Evolutionary conservation across 2,113 vertebrate genomes (phyloP), one percentile per base, ranked within the genome.

Genomic region (Naja naja): DNA sequence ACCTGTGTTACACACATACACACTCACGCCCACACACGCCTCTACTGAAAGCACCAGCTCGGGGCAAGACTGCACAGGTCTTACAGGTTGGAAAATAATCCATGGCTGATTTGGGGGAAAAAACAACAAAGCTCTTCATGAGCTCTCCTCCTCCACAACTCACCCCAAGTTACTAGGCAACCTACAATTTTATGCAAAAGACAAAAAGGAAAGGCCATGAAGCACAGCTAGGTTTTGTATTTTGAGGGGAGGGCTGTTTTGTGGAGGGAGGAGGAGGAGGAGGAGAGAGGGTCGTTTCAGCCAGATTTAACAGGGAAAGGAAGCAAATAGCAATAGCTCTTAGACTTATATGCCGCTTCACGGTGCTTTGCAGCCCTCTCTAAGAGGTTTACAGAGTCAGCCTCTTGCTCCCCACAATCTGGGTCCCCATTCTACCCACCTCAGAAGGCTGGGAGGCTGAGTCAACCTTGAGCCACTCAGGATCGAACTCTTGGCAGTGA

Each of bases 161-260:
- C 30, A 45, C 1, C 7, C 25, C 88, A 91, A 52, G 64, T 85
- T 60, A 85, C 93, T 91, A 93, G 90, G 93, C 90, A 93, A 93
- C 93, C 64, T 85, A 18, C 14, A 49, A 85, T 93, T 64, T 89
- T 58, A 91, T 58, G 18, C 27, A 27, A 18, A 89, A 60, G 27
- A 10, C 12, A 58, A 39, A 39, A 5, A 4, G 49, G 20, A 90
- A 88, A 64, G 69, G 18, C 11, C 88, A 64, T 9, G 25, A 93
- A 69, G 8, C 54, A 1, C 47, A 30, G 91, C 58, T 53, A 18
- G 64, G n/a, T 74, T 74, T 74, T 18, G 16, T 18, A 7, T 74
- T 74, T 34, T 34, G 64, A 3, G n/a, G n/a, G 64, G 47, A 74
- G 64, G 64, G n/a, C 3, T 64, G 58, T 34, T 74, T 74, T 18